These are phyloP conservation scores for Erethizon dorsatum DNA, from an alignment of 2,797 vertebrate species.

Conservation along the genomic window DNA sequence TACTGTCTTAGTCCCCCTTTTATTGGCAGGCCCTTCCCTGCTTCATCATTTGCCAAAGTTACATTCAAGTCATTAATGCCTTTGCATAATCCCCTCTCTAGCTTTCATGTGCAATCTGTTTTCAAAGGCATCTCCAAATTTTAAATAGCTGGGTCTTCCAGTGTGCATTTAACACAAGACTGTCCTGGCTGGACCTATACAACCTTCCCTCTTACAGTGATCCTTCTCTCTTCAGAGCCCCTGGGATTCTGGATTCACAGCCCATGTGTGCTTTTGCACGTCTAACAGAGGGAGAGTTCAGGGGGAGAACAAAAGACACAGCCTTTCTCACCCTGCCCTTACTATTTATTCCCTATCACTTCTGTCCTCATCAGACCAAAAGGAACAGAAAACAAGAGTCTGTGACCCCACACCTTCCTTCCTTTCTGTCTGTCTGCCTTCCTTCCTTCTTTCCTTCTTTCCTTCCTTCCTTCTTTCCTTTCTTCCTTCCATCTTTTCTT, in stretches of 20 bases:
- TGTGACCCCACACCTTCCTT: not conserved
- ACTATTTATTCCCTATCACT: not conserved
- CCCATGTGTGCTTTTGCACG: not conserved
- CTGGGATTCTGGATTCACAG: not conserved
- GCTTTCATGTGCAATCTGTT: not conserved
- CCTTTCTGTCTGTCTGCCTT: not conserved
- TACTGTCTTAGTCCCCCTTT: not conserved
- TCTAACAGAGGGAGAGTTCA: not conserved
- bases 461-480: not conserved
- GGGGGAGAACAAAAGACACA: not conserved
- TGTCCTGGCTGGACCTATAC: not conserved
- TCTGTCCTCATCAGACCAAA: not conserved
- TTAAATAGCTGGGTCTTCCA: not conserved
- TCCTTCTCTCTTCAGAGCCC: not conserved
- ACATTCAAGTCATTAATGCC: not conserved
- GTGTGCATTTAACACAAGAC: not conserved
- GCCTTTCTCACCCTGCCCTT: not conserved
- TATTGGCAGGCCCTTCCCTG: not conserved
- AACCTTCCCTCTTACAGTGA: not conserved
- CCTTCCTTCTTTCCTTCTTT: not conserved
- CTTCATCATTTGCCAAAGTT: not conserved
- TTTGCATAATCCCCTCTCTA: not conserved
- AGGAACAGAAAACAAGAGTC: constrained; percentile 41
- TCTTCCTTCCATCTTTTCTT: not conserved
- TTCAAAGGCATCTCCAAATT: constrained; percentile 24